Conservation (phyloP, 2,797 vertebrate species). For the Tamandua tetradactyla region DNA sequence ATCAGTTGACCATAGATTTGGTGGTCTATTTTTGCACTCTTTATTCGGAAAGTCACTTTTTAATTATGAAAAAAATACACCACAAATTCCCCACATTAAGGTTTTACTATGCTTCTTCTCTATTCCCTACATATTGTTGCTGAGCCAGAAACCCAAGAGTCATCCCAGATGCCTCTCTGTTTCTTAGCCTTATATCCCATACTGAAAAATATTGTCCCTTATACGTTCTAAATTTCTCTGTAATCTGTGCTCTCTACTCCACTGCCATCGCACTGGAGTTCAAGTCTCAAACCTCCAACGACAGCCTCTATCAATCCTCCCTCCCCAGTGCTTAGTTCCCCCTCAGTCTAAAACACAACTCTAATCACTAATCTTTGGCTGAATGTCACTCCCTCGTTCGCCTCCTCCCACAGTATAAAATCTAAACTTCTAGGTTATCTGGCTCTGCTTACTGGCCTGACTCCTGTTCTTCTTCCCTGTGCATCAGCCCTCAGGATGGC, state of each 20-base stretch:
- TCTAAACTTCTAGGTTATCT: background rate
- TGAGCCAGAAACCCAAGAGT: background rate
- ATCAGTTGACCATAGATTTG: too few relatives aligned
- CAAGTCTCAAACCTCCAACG: background rate
- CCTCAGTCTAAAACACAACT: background rate
- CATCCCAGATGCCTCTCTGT: background rate
- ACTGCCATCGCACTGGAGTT: background rate
- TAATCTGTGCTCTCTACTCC: background rate
- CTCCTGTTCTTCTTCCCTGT: background rate
- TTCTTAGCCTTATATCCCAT: background rate
- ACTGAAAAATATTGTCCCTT: background rate
- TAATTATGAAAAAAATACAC: background rate
- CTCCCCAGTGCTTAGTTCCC: background rate
- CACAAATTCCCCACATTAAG: background rate
- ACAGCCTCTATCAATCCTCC: background rate
- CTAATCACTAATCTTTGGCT: background rate
- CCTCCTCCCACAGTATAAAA: background rate
- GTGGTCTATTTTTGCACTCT: too few relatives aligned
- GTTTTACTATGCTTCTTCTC: background rate
- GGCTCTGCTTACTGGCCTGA: background rate
- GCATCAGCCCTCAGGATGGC: background rate
- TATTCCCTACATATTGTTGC: background rate
- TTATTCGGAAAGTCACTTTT: too few relatives aligned
- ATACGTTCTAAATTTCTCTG: background rate
- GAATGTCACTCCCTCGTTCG: background rate